Evolutionary conservation across 2,113 vertebrate species (phyloP).

Genomic region (Engraulis encrasicolus): DNA sequence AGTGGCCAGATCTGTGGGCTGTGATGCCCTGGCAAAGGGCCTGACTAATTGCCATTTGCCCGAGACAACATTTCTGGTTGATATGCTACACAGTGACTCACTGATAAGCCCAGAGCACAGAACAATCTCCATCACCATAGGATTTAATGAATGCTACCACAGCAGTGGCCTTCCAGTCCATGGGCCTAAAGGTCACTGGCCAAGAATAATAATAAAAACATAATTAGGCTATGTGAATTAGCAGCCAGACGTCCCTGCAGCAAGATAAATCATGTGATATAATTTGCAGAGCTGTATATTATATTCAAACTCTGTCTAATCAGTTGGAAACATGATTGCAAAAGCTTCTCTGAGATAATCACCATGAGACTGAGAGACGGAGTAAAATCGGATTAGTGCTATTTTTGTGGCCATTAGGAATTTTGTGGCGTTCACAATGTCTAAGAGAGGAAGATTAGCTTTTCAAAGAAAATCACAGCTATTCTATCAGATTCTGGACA

Average conservation of each 20-base stretch:
- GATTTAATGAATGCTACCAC: background rate
- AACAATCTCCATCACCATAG: background rate
- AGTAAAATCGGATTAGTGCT: background rate
- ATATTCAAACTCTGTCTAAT: background rate
- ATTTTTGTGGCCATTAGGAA: background rate
- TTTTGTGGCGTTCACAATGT: conserved; percentile 28
- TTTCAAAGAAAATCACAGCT: no score
- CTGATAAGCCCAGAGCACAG: background rate
- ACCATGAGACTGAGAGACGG: background rate
- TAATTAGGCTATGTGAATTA: background rate
- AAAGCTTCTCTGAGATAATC: background rate
- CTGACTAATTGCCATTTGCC: conserved; percentile 36
- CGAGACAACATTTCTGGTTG: background rate
- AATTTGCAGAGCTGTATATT: conserved; percentile 23
- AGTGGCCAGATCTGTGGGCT: conserved; percentile 8
- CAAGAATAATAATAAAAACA: no score
- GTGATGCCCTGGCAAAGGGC: background rate
- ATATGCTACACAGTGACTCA: background rate
- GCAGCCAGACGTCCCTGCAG: conserved; percentile 3
- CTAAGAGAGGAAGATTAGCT: conserved; percentile 22
- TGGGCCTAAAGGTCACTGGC: background rate
- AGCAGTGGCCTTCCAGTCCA: background rate
- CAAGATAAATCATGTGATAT: conserved; percentile 14
- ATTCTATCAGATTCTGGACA: no score
- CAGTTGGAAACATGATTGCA: background rate